These are phyloP conservation scores for Rhombomys opimus DNA, from an alignment of 2,113 vertebrate genomes.

Conservation along the genomic window DNA sequence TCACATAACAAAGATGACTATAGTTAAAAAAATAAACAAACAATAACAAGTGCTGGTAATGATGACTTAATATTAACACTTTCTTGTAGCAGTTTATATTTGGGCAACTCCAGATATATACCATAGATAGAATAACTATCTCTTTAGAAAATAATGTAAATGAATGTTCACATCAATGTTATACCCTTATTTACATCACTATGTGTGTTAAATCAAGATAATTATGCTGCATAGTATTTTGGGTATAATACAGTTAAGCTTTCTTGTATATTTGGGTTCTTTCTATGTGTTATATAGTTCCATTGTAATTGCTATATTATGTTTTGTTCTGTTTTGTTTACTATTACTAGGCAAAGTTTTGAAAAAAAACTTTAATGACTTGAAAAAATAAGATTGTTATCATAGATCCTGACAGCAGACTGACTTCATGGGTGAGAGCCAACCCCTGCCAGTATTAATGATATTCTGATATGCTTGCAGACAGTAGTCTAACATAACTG, in stretches of 20 bases:
- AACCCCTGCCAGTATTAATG: too few relatives aligned
- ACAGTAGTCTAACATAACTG: too few relatives aligned
- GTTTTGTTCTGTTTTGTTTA: slow-evolving; percentile 47
- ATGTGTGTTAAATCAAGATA: slow-evolving; percentile 78
- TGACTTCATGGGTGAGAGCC: too few relatives aligned
- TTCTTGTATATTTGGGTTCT: slow-evolving; percentile 65
- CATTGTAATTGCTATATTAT: not conserved
- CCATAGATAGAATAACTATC: not conserved
- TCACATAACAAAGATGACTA: not conserved
- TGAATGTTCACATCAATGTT: not conserved
- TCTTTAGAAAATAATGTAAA: not conserved
- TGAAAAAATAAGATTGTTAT: not conserved
- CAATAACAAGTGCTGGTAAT: not conserved
- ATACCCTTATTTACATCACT: slow-evolving; percentile 78
- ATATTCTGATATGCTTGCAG: too few relatives aligned
- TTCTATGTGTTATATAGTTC: slow-evolving; percentile 73
- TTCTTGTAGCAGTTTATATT: not conserved
- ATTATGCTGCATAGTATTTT: slow-evolving; percentile 81
- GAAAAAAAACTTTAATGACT: slow-evolving; percentile 45
- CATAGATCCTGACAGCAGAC: not conserved
- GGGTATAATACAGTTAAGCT: slow-evolving; percentile 33
- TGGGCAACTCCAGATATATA: not conserved
- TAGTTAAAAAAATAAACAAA: not conserved
- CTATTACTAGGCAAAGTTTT: not conserved
- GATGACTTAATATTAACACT: not conserved